Base-by-base conservation (phyloP, 2,888 invertebrate species). In the Melolontha melolontha region DNA sequence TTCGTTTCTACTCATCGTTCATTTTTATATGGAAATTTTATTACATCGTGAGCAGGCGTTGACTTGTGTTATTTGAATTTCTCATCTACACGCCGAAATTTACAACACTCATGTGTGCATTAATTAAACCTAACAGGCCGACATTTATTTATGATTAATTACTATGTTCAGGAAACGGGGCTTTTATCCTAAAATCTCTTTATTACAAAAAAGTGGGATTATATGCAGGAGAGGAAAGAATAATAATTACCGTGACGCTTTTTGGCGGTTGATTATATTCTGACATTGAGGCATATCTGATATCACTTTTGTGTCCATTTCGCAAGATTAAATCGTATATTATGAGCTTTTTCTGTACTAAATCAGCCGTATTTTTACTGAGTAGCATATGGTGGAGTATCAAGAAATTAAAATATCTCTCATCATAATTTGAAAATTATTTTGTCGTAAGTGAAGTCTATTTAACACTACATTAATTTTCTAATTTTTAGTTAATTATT, bases 101-200 rank as follows among this genome's bases (percentile, higher is more conserved):
- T 59, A 59, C 44, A 59, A 59, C 59, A 44, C 59, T 44, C 59
- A 59, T 44, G 44, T 44, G 59, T 59, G 59, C 59, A 59, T 59
- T 59, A 59, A 59, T 59, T 59, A 59, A 44, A 59, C 50, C 50
- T 44, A 59, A 10, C 44, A 14, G 12, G 22, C 12, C 59, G 59
- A 29, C 59, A 59, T 44, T 59, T 59, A 59, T 59, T 14, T 59
- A 44, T 59, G 44, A 59, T 59, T 59, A 59, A 59, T 59, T 44
- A 59, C 59, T 44, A 14, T 59, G 42, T 59, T 59, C 59, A 47
- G 59, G 44, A 59, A 59, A 59, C 17, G 59, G 27, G 44, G 27
- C 44, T 59, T 59, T 59, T 59, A 59, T 59, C 59, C 59, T 44
- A 29, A 59, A 59, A 59, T 59, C 59, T 59, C 59, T 54, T 54